phyloP scores from a whole-genome alignment of 1,140 invertebrate genomes.

The Apis dorsata region DNA sequence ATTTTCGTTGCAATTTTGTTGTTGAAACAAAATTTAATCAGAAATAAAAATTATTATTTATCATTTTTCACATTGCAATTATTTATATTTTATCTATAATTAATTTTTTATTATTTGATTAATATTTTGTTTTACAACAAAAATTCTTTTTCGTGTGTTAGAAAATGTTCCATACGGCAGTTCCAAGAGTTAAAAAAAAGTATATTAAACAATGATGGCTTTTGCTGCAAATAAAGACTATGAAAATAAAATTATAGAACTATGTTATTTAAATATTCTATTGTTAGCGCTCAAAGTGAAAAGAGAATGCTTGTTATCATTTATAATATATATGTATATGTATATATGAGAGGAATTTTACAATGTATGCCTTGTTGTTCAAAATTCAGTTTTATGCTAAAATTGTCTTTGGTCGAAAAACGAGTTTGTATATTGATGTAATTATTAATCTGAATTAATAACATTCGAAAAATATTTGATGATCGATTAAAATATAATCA shows the following conservation, averaged over 20 bases:
- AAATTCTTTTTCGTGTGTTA: constrained; percentile 33
- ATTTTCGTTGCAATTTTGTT: background rate
- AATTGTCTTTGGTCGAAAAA: background rate
- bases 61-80: background rate
- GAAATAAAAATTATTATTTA: background rate
- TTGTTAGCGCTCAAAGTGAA: constrained; percentile 39
- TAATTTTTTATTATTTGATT: background rate
- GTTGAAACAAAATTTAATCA: background rate
- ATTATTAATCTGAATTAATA: constrained; percentile 32
- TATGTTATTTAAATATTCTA: constrained; percentile 43
- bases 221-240: constrained; percentile 31
- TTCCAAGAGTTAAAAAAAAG: constrained; percentile 16
- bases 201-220: constrained; percentile 25
- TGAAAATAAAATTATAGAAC: constrained; percentile 43
- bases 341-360: constrained; percentile 34
- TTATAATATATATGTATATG: constrained; percentile 3
- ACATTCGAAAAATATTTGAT: constrained; percentile 35
- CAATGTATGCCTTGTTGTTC: constrained; percentile 32
- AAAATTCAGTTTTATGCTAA: constrained; percentile 20
- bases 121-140: background rate
- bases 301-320: constrained; percentile 30
- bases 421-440: constrained; percentile 18
- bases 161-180: constrained; percentile 22
- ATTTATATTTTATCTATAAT: background rate
- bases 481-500: constrained; percentile 33